Evolutionary conservation across 2,888 invertebrate species (phyloP).

Genomic region (Eupithecia pulchellata): DNA sequence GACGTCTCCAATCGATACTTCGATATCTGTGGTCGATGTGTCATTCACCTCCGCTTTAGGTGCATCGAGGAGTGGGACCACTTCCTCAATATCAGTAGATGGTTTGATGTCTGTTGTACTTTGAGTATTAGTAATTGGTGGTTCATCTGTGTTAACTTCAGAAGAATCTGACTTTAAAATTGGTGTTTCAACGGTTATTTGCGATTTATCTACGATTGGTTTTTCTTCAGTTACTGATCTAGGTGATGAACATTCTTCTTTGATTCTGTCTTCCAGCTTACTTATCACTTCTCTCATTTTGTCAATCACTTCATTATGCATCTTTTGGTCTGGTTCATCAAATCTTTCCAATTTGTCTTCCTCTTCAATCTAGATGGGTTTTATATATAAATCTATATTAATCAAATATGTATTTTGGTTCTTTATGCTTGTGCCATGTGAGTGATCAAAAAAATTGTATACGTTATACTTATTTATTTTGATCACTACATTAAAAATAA

Average conservation of each 20-base stretch:
- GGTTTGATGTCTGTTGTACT: not conserved
- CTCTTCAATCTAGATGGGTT: slow-evolving; percentile 64
- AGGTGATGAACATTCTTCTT: slow-evolving; percentile 37
- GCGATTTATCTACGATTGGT: not conserved
- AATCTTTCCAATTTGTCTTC: slow-evolving; percentile 74
- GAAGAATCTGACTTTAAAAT: not conserved
- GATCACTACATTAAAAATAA: no score
- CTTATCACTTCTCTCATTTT: slow-evolving; percentile 76
- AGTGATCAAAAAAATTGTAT: no score
- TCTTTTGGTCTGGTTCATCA: slow-evolving; percentile 63
- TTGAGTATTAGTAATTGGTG: slow-evolving; percentile 5
- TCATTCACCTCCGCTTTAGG: slow-evolving; percentile 12
- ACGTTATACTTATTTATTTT: no score
- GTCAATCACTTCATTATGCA: slow-evolving; percentile 71
- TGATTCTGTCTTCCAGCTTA: slow-evolving; percentile 72
- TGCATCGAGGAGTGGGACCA: not conserved
- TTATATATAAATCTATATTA: slow-evolving; percentile 35
- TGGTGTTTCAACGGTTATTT: not conserved
- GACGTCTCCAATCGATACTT: slow-evolving; percentile 34
- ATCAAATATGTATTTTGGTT: no score
- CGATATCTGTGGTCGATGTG: slow-evolving; percentile 20
- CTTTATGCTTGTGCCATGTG: no score
- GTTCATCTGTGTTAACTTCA: not conserved
- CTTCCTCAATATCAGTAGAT: slow-evolving; percentile 4
- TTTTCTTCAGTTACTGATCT: slow-evolving; percentile 23